Evolutionary conservation across 2,888 invertebrate species (phyloP).

Genomic region (Hyposoter didymator): DNA sequence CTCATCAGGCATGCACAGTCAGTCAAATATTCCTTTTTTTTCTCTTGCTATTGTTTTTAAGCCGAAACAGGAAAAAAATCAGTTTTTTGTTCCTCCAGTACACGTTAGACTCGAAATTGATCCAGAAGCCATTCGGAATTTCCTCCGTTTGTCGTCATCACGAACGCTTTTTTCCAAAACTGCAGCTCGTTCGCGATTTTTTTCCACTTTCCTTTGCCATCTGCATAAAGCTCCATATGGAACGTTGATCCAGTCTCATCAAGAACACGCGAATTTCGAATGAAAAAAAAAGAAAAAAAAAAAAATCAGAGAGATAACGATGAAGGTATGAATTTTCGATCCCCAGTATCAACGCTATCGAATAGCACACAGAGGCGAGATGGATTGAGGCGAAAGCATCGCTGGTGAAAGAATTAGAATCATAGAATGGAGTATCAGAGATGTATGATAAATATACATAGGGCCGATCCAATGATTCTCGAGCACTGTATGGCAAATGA

Average conservation of each 20-base stretch:
- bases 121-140: constrained; percentile 4
- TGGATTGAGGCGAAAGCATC: background rate
- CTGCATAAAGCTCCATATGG: background rate
- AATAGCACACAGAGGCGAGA: background rate
- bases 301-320: background rate
- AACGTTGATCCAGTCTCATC: background rate
- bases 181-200: background rate
- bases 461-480: constrained; percentile 32
- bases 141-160: constrained; percentile 11
- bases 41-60: background rate
- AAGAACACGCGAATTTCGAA: background rate
- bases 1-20: background rate
- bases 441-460: background rate
- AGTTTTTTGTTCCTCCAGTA: background rate
- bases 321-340: constrained; percentile 23
- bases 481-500: constrained; percentile 40
- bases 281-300: background rate
- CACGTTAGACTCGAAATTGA: background rate
- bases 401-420: background rate
- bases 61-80: background rate
- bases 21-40: background rate
- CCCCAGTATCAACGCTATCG: constrained; percentile 10
- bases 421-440: background rate
- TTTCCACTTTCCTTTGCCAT: background rate
- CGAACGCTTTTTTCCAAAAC: background rate